A percentile compares a stretch with the other conserved stretches of the same genome.
These are phyloP conservation scores for Philypnodon macrostomus DNA, from an alignment of 2,797 vertebrate species.

Conservation along the genomic window DNA sequence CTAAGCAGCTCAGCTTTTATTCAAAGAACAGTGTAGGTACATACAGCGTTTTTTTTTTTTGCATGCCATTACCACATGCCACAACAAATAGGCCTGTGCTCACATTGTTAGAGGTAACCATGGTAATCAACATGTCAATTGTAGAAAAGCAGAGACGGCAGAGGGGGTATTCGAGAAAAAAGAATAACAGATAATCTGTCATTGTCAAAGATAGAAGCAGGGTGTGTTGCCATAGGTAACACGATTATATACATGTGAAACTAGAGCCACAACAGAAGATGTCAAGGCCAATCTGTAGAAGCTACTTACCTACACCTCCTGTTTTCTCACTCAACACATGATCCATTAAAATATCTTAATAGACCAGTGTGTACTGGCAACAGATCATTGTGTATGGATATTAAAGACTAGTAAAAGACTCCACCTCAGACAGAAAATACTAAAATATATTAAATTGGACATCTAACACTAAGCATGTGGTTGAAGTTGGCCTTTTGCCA, in stretches of 20 bases:
- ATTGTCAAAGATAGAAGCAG: constrained; percentile 33
- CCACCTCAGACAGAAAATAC: not conserved
- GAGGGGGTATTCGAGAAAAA: constrained; percentile 33
- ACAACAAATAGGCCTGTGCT: constrained; percentile 28
- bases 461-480: constrained; percentile 27
- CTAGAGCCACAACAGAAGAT: not conserved
- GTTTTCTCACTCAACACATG: no score
- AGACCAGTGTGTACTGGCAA: no score
- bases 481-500: constrained; percentile 30
- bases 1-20: not conserved
- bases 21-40: not conserved
- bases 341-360: no score
- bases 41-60: constrained; percentile 18
- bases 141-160: constrained; percentile 23
- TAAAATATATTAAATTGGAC: constrained; percentile 10
- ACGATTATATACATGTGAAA: not conserved
- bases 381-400: no score
- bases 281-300: no score
- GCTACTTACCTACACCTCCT: no score
- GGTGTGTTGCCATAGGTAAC: constrained; percentile 10
- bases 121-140: constrained; percentile 45
- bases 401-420: not conserved
- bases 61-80: constrained; percentile 11
- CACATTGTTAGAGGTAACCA: constrained; percentile 48
- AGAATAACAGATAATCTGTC: constrained; percentile 41